These are phyloP conservation scores for Mesoligia furuncula DNA, from an alignment of 2,888 invertebrate species.

Conservation along the genomic window DNA sequence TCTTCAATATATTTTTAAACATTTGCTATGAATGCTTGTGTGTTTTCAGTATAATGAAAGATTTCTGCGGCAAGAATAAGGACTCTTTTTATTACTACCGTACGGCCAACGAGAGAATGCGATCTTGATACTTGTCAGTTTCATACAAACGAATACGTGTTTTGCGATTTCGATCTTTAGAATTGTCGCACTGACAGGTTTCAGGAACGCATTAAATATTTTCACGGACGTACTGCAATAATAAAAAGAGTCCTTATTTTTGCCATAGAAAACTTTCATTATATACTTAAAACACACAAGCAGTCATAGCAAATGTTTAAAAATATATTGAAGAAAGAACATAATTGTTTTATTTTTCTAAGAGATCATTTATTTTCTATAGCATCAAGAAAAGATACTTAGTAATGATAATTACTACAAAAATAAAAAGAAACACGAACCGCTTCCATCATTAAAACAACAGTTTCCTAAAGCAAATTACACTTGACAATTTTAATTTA, in stretches of 20 bases:
- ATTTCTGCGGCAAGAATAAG: too few relatives aligned
- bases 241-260: too few relatives aligned
- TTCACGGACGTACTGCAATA: neutral
- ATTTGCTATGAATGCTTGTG: neutral
- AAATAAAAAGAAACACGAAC: slow-evolving; percentile 15
- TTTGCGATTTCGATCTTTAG: neutral
- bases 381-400: neutral
- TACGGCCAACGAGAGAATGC: too few relatives aligned
- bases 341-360: neutral
- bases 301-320: neutral
- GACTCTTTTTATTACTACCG: too few relatives aligned
- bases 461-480: slow-evolving; percentile 30
- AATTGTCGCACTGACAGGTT: neutral
- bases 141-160: neutral
- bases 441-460: slow-evolving; percentile 25
- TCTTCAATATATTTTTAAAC: neutral
- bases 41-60: neutral
- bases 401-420: neutral
- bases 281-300: neutral
- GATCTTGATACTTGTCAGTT: neutral
- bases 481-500: slow-evolving; percentile 50
- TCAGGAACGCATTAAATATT: neutral
- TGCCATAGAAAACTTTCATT: neutral
- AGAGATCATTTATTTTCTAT: neutral
- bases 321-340: neutral